Evolutionary conservation across 2,888 invertebrate genomes (phyloP).

Genomic region (Melolontha melolontha): DNA sequence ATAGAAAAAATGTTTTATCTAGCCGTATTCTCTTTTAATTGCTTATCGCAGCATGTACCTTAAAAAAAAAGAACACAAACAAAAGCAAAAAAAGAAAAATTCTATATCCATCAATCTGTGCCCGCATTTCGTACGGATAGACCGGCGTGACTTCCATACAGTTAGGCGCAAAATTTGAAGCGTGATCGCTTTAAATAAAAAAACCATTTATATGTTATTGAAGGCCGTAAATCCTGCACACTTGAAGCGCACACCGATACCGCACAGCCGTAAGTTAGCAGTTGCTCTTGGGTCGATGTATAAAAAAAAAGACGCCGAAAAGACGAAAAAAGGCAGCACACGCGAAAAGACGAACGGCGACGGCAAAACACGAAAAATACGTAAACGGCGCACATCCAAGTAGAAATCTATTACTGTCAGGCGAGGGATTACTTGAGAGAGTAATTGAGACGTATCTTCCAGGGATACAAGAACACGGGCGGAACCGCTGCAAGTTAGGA

Average conservation of each 20-base stretch:
- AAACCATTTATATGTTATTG: slow-evolving; percentile 13
- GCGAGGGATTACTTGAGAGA: slow-evolving; percentile 15
- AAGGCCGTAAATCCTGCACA: not conserved
- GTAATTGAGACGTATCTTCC: slow-evolving; percentile 21
- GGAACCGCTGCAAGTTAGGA: not conserved
- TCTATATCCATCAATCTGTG: no score
- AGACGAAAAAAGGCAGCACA: not conserved
- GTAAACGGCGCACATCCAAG: slow-evolving; percentile 16
- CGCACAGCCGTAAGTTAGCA: no score
- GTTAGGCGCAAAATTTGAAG: not conserved
- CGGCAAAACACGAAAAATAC: slow-evolving; percentile 9
- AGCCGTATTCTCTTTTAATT: no score
- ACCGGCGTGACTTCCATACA: not conserved
- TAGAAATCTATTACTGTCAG: slow-evolving; percentile 21
- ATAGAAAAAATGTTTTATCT: no score
- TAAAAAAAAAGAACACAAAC: no score
- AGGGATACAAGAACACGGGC: not conserved
- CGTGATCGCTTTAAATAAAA: not conserved
- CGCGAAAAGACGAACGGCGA: no score
- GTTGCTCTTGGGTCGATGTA: not conserved
- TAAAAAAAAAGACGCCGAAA: not conserved
- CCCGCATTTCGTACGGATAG: no score
- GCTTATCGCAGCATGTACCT: no score
- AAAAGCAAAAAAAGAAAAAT: no score
- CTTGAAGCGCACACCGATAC: not conserved